A percentile compares a stretch with the other conserved stretches of the same genome.
Conservation (phyloP, 2,888 invertebrate genomes). For the Nemotelus pantherinus region DNA sequence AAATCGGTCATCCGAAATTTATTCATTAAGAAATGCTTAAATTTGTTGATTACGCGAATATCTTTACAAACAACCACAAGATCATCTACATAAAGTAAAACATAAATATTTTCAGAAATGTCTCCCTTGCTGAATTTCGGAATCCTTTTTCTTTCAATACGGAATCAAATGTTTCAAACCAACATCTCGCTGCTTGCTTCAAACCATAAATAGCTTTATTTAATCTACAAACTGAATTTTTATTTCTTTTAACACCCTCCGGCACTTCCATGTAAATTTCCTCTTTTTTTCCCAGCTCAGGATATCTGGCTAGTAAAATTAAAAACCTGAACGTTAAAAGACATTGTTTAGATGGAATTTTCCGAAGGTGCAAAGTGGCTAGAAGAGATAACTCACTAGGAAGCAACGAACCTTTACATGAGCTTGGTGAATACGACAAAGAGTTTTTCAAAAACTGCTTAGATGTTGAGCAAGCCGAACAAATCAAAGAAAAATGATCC, state of each 20-base stretch:
- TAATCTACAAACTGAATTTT: conserved; percentile 48
- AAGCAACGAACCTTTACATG: too few species aligned
- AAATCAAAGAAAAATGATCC: too few species aligned
- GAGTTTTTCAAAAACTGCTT: too few species aligned
- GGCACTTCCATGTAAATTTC: conserved; percentile 52
- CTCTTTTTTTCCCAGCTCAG: too few species aligned
- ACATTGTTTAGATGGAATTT: too few species aligned
- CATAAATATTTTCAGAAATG: conserved; percentile 49
- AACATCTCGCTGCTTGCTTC: conserved; percentile 53
- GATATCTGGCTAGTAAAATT: too few species aligned
- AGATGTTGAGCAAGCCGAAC: too few species aligned
- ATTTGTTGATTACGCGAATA: conserved; percentile 46
- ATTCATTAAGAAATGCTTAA: conserved; percentile 52
- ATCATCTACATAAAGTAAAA: conserved; percentile 52
- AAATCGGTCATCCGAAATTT: conserved; percentile 53
- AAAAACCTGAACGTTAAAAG: too few species aligned
- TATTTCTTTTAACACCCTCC: conserved; percentile 47
- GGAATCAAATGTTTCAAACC: conserved; percentile 44
- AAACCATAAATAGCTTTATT: conserved; percentile 53
- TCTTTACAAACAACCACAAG: conserved; percentile 28
- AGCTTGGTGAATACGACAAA: too few species aligned
- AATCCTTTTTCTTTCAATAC: conserved; percentile 49
- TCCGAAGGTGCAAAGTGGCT: too few species aligned
- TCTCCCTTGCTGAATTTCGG: conserved; percentile 45
- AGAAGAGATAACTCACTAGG: too few species aligned